A percentile compares a stretch with the other conserved stretches of the same genome.
Evolutionary conservation across 2,113 vertebrate species (phyloP).

Genomic region (Thamnaconus septentrionalis): DNA sequence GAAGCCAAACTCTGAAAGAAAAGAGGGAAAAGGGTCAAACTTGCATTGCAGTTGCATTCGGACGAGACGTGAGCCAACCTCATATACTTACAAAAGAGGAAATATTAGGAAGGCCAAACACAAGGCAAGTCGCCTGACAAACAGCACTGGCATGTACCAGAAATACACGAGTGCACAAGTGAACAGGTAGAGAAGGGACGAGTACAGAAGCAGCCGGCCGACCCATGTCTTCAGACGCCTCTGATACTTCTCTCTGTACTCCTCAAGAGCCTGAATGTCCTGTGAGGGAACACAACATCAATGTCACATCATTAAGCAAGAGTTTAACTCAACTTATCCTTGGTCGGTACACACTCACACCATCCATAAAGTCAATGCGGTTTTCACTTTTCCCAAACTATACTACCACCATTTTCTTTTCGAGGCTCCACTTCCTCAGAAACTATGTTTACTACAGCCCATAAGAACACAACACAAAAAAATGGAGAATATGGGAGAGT

Average conservation of each 20-base stretch:
- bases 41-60: neutral
- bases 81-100: slow-evolving; percentile 91
- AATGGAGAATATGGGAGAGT: too few relatives aligned
- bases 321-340: too few relatives aligned
- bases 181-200: slow-evolving; percentile 85
- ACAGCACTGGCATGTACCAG: slow-evolving; percentile 92
- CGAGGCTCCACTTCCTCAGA: too few relatives aligned
- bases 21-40: neutral
- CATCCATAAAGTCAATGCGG: too few relatives aligned
- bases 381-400: too few relatives aligned
- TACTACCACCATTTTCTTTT: too few relatives aligned
- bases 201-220: slow-evolving; percentile 90
- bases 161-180: slow-evolving; percentile 87
- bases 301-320: too few relatives aligned
- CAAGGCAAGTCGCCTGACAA: slow-evolving; percentile 85
- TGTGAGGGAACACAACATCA: slow-evolving; percentile 54
- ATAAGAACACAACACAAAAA: too few relatives aligned
- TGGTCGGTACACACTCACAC: too few relatives aligned
- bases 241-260: slow-evolving; percentile 94
- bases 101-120: slow-evolving; percentile 89
- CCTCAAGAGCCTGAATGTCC: slow-evolving; percentile 90
- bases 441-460: too few relatives aligned
- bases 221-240: slow-evolving; percentile 92
- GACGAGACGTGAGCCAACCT: neutral
- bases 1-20: slow-evolving; percentile 85